Base-by-base conservation (phyloP, 1,140 invertebrate species). In the Drosophila punjabiensis region DNA sequence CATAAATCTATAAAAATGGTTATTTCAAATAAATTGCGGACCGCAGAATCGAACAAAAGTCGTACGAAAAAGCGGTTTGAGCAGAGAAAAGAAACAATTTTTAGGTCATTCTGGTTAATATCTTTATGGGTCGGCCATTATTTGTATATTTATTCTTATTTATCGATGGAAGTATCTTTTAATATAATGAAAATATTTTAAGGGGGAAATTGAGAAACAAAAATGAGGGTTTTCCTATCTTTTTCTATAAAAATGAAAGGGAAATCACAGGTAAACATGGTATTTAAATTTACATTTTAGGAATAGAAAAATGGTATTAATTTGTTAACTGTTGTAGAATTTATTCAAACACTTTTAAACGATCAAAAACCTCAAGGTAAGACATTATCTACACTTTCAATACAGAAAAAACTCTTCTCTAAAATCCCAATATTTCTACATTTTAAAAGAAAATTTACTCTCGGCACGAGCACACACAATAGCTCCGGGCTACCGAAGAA, bases 1-100 rank as follows among this genome's bases (percentile, higher is more conserved):
- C 59, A 89, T 88, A 89, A 88, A 88, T 88, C 81, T 76, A 53
- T 61, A 58, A 68, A 71, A 76, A 56, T 60, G 41, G 76, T 64
- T 62, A 62, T 76, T 32, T 52, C 35, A 76, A 76, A 76, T 76
- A 66, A 58, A 76, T 58, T 52, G 73, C 71, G 30, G 32, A 11
- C 67, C 53, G 35, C 59, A 33, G 47, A 62, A 48, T 62, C 18
- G 20, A 50, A 32, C 53, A 37, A 37, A 35, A 56, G 50, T 56
- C 20, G 33, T 20, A 35, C 24, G n/a, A 16, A 53, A 33, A 48
- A 35, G 16, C 30, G 32, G 6, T 24, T 18, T 35, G 16, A 30
- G 8, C 20, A 24, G 10, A 69, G 35, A 37, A 70, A 59, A 58
- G 45, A 71, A 60, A 73, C 20, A 30, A 60, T 74, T 73, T 50